Conservation (phyloP, 2,888 invertebrate species). For the Sialis fuliginosa region DNA sequence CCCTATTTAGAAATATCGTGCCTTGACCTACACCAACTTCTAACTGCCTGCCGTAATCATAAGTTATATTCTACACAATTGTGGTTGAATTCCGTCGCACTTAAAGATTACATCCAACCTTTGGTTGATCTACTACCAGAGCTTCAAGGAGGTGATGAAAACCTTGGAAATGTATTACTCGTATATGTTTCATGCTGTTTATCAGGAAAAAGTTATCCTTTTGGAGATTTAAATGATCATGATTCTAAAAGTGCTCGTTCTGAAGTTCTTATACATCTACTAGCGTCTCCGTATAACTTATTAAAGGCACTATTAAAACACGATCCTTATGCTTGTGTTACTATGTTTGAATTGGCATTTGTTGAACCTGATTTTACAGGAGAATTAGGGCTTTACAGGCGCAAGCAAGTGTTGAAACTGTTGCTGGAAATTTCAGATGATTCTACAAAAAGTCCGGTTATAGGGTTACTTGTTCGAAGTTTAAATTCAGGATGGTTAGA, state of each 20-base stretch:
- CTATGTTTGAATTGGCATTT: slow-evolving; percentile 70
- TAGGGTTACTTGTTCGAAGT: slow-evolving; percentile 2
- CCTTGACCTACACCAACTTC: slow-evolving; percentile 58
- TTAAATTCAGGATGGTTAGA: not conserved
- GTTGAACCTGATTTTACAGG: slow-evolving; percentile 62
- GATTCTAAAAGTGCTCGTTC: slow-evolving; percentile 48
- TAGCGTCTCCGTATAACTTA: slow-evolving; percentile 51
- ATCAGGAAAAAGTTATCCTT: slow-evolving; percentile 70
- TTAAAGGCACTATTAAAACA: slow-evolving; percentile 58
- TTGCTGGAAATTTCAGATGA: slow-evolving; percentile 54
- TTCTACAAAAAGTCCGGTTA: slow-evolving; percentile 17
- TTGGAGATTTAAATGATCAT: slow-evolving; percentile 47
- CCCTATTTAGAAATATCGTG: slow-evolving; percentile 55
- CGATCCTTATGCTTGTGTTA: slow-evolving; percentile 70
- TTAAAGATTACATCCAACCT: slow-evolving; percentile 56
- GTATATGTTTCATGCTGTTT: slow-evolving; percentile 78
- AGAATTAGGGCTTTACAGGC: slow-evolving; percentile 49
- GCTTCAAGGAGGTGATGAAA: slow-evolving; percentile 29
- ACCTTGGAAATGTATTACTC: slow-evolving; percentile 63
- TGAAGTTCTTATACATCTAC: slow-evolving; percentile 51
- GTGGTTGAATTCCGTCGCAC: slow-evolving; percentile 59
- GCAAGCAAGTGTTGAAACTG: slow-evolving; percentile 63
- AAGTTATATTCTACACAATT: slow-evolving; percentile 27
- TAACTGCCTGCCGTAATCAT: slow-evolving; percentile 13
- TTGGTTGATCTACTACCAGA: slow-evolving; percentile 45